Conservation (phyloP, 2,888 invertebrate species). For the Macaria notata region DNA sequence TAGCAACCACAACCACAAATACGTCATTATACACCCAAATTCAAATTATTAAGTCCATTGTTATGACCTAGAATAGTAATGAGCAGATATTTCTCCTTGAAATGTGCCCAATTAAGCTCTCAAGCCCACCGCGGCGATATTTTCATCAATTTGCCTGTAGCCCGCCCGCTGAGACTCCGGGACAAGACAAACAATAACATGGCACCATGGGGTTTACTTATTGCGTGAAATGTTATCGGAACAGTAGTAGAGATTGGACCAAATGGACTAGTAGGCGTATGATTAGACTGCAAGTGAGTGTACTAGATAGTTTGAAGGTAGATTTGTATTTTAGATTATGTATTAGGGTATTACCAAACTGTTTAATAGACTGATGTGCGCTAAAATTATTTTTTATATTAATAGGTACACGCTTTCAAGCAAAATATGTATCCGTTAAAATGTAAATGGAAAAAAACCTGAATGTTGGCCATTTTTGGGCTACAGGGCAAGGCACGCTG, state of each 20-base stretch:
- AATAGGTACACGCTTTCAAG: too few relatives aligned
- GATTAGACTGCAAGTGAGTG: background rate
- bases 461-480: too few relatives aligned
- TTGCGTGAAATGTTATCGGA: constrained; percentile 41
- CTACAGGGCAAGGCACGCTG: too few relatives aligned
- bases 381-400: too few relatives aligned
- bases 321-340: too few relatives aligned
- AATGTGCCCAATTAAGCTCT: constrained; percentile 18
- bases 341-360: too few relatives aligned
- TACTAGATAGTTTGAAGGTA: too few relatives aligned
- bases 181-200: constrained; percentile 70
- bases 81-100: constrained; percentile 15
- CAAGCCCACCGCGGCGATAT: constrained; percentile 45
- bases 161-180: constrained; percentile 59
- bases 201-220: constrained; percentile 66
- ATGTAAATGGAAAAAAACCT: too few relatives aligned
- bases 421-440: too few relatives aligned
- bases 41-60: background rate
- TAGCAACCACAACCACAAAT: too few relatives aligned
- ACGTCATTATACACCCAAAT: background rate
- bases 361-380: too few relatives aligned
- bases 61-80: background rate
- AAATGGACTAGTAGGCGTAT: constrained; percentile 13
- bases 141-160: constrained; percentile 64
- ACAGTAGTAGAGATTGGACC: constrained; percentile 18